phyloP scores from a whole-genome alignment of 2,113 vertebrate species.

The Hassar affinis region DNA sequence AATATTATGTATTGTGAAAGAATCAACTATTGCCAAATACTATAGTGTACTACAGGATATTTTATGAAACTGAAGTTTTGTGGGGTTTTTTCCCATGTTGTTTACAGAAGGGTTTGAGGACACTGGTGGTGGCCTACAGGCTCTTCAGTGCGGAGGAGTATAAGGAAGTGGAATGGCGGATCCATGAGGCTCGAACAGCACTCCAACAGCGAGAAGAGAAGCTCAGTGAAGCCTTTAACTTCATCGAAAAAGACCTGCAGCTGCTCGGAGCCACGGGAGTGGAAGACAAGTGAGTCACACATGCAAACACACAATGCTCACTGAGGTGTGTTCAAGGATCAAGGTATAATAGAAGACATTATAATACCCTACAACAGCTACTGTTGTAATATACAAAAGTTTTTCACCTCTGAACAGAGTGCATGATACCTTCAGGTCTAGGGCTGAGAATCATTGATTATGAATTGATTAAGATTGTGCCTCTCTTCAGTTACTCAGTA shows the following conservation, averaged over 20 bases:
- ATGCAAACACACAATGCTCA: background rate
- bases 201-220: conserved; percentile 90
- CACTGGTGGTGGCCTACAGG: conserved; percentile 88
- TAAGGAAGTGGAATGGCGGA: conserved; percentile 76
- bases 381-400: background rate
- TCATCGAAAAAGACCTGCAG: conserved; percentile 88
- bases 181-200: conserved; percentile 87
- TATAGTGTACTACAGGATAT: background rate
- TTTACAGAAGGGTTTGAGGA: conserved; percentile 89
- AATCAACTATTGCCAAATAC: background rate
- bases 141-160: conserved; percentile 86
- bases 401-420: background rate
- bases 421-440: background rate
- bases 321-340: conserved; percentile 1
- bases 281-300: conserved; percentile 87
- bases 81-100: background rate
- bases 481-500: background rate
- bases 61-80: background rate
- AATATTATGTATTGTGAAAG: background rate
- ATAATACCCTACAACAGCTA: background rate
- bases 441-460: background rate
- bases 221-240: conserved; percentile 82
- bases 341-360: background rate
- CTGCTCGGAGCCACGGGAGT: conserved; percentile 93
- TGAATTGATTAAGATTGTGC: background rate